Conservation (phyloP, 2,113 vertebrate species). For the Ramphastos sulfuratus region DNA sequence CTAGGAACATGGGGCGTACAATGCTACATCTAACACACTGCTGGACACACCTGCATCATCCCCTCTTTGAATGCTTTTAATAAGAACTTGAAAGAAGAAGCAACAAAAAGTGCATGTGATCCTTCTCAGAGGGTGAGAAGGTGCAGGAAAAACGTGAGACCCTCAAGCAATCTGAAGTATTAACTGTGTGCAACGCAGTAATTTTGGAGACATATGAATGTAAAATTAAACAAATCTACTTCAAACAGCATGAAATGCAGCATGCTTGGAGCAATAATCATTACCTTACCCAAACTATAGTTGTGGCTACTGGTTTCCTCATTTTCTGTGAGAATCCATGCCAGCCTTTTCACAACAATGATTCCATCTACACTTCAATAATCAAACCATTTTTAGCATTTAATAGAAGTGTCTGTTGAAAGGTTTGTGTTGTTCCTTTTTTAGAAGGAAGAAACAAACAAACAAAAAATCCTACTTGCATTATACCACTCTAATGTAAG, state of each 20-base stretch:
- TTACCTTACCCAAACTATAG: neutral
- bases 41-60: neutral
- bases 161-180: neutral
- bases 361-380: neutral
- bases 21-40: neutral
- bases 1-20: neutral
- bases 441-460: neutral
- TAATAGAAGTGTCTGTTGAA: neutral
- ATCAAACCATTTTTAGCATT: neutral
- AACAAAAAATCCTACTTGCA: neutral
- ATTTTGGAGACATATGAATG: neutral
- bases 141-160: neutral
- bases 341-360: neutral
- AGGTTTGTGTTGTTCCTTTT: neutral
- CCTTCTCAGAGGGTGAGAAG: neutral
- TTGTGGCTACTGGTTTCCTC: neutral
- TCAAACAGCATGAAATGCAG: neutral
- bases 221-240: neutral
- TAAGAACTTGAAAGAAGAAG: neutral
- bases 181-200: neutral
- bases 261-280: neutral
- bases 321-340: neutral
- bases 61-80: neutral
- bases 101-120: fast-evolving
- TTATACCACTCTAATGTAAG: neutral